phyloP scores from a whole-genome alignment of 2,888 invertebrate genomes.

The Xylophagus ater region DNA sequence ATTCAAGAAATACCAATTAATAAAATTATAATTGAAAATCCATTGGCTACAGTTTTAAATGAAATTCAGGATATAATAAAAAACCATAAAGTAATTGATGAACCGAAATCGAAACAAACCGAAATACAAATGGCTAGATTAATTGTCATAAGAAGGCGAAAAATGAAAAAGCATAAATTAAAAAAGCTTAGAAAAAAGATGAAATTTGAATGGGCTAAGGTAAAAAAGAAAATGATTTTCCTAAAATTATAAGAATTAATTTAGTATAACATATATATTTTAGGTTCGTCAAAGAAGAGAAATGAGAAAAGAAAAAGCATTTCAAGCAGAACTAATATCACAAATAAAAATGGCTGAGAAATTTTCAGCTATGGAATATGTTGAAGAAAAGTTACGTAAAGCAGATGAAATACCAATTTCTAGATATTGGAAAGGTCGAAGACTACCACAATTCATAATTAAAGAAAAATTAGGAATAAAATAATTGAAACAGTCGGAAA shows the following conservation, averaged over 20 bases:
- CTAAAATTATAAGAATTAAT: slow-evolving; percentile 1
- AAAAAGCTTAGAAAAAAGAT: slow-evolving; percentile 68
- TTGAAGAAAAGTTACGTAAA: slow-evolving; percentile 48
- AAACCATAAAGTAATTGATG: slow-evolving; percentile 6
- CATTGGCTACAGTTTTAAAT: slow-evolving; percentile 24
- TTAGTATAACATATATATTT: too few relatives aligned
- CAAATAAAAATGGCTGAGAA: slow-evolving; percentile 61
- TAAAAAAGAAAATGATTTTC: slow-evolving; percentile 24
- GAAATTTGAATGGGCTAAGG: slow-evolving; percentile 64
- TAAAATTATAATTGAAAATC: slow-evolving; percentile 24
- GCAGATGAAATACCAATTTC: slow-evolving; percentile 52
- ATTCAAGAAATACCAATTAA: slow-evolving; percentile 6
- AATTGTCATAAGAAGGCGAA: slow-evolving; percentile 64
- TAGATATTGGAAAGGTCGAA: slow-evolving; percentile 45
- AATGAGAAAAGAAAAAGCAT: slow-evolving; percentile 62
- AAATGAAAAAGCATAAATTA: slow-evolving; percentile 81
- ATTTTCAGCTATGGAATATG: slow-evolving; percentile 65
- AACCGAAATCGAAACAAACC: background rate
- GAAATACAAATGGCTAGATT: slow-evolving; percentile 51
- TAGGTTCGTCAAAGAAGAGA: slow-evolving; percentile 56
- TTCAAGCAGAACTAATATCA: slow-evolving; percentile 57
- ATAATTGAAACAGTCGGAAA: too few relatives aligned
- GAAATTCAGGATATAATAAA: slow-evolving; percentile 30
- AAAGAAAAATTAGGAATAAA: slow-evolving; percentile 54
- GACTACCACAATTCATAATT: slow-evolving; percentile 55